These are phyloP conservation scores for Cardiocondyla obscurior DNA, from an alignment of 1,140 invertebrate species.

Conservation along the genomic window DNA sequence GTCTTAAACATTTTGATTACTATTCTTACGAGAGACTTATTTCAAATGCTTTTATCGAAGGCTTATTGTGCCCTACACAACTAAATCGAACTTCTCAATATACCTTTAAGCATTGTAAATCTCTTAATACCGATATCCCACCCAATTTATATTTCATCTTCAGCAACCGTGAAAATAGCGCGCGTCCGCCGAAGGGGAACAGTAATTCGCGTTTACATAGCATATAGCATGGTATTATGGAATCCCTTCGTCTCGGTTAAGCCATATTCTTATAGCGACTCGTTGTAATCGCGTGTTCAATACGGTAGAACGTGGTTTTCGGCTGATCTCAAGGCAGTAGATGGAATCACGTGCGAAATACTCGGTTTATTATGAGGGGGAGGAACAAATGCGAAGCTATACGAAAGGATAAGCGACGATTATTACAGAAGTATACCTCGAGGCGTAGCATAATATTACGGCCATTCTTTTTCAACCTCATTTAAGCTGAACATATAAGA, in stretches of 20 bases:
- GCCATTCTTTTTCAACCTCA: neutral
- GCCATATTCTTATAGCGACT: conserved; percentile 56
- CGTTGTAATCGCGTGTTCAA: conserved; percentile 66
- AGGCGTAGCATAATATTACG: neutral
- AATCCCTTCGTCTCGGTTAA: conserved; percentile 62
- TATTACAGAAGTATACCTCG: neutral
- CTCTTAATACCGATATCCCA: conserved; percentile 53
- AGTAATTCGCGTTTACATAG: conserved; percentile 56
- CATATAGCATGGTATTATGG: conserved; percentile 54
- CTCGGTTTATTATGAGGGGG: conserved; percentile 55
- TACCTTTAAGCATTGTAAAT: conserved; percentile 41
- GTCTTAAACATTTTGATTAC: neutral
- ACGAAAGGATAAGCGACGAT: conserved; percentile 1
- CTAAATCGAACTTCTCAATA: conserved; percentile 33
- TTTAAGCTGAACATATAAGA: neutral
- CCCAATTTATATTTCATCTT: conserved; percentile 56
- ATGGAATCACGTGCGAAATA: conserved; percentile 66
- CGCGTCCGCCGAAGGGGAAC: conserved; percentile 33
- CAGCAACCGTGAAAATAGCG: conserved; percentile 32
- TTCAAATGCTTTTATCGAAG: neutral
- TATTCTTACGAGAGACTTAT: neutral
- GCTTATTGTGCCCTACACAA: neutral
- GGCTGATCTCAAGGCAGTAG: conserved; percentile 66
- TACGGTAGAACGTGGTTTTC: conserved; percentile 66
- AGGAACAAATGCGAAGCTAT: conserved; percentile 33